Evolutionary conservation across 2,797 vertebrate species (phyloP).

Genomic region (Phrynocephalus guinanensis): DNA sequence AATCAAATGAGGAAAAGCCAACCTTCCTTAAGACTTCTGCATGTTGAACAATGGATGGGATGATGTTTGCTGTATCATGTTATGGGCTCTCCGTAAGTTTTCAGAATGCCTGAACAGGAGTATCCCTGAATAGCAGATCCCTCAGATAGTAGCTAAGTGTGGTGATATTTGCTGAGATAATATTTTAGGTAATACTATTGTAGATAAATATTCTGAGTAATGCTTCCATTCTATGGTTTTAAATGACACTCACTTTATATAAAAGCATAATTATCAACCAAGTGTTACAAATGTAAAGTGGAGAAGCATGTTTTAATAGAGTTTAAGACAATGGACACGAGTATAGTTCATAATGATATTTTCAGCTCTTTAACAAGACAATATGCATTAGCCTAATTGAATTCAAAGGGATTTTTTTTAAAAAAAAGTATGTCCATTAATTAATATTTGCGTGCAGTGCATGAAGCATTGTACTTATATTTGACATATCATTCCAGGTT

Average conservation of each 20-base stretch:
- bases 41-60: too few relatives aligned
- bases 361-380: conserved; percentile 40
- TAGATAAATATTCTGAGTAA: not conserved
- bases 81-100: too few relatives aligned
- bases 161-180: not conserved
- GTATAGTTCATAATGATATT: conserved; percentile 20
- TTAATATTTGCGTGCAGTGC: conserved; percentile 37
- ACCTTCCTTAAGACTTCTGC: too few relatives aligned
- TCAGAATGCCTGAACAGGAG: too few relatives aligned
- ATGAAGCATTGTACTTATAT: conserved; percentile 25
- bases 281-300: conserved; percentile 8
- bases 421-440: not conserved
- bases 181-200: not conserved
- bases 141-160: not conserved
- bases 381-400: conserved; percentile 47
- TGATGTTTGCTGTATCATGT: too few relatives aligned
- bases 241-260: not conserved
- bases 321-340: not conserved
- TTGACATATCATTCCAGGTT: conserved; percentile 50
- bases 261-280: not conserved
- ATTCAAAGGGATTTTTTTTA: not conserved
- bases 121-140: not conserved
- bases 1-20: too few relatives aligned
- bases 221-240: not conserved
- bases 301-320: conserved; percentile 21